Evolutionary conservation across 1,140 invertebrate genomes (phyloP).

Genomic region (Drosophila tani): DNA sequence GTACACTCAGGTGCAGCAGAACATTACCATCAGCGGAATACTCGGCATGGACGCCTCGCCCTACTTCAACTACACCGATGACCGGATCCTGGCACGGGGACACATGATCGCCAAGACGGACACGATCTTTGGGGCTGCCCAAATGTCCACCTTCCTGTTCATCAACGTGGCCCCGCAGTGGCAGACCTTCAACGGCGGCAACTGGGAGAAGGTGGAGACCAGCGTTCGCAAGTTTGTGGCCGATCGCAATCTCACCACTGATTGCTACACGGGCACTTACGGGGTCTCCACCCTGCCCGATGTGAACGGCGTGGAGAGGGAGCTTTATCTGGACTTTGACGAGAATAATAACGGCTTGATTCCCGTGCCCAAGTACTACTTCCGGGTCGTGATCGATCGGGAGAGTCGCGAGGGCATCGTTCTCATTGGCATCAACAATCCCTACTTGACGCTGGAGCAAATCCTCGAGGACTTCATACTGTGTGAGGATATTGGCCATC

Average conservation of each 20-base stretch:
- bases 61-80: constrained; percentile 66
- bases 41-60: constrained; percentile 75
- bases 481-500: constrained; percentile 86
- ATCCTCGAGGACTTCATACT: constrained; percentile 85
- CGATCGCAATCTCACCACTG: constrained; percentile 79
- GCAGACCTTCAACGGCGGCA: constrained; percentile 88
- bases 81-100: constrained; percentile 87
- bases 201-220: constrained; percentile 87
- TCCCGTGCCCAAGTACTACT: constrained; percentile 87
- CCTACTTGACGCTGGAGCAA: constrained; percentile 83
- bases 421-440: constrained; percentile 88
- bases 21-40: constrained; percentile 71
- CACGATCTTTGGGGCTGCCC: constrained; percentile 87
- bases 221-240: constrained; percentile 85
- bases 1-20: constrained; percentile 81
- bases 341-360: constrained; percentile 82
- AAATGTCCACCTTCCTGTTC: constrained; percentile 88
- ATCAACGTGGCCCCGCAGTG: constrained; percentile 88
- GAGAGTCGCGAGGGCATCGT: constrained; percentile 85
- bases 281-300: constrained; percentile 86
- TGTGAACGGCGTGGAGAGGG: constrained; percentile 79
- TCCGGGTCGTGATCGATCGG: constrained; percentile 87
- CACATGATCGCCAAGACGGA: constrained; percentile 89
- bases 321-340: constrained; percentile 86
- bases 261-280: constrained; percentile 88